Evolutionary conservation across 64 coral and sea anemone genomes (phyloP).

Genomic region (Platygyra sinensis): DNA sequence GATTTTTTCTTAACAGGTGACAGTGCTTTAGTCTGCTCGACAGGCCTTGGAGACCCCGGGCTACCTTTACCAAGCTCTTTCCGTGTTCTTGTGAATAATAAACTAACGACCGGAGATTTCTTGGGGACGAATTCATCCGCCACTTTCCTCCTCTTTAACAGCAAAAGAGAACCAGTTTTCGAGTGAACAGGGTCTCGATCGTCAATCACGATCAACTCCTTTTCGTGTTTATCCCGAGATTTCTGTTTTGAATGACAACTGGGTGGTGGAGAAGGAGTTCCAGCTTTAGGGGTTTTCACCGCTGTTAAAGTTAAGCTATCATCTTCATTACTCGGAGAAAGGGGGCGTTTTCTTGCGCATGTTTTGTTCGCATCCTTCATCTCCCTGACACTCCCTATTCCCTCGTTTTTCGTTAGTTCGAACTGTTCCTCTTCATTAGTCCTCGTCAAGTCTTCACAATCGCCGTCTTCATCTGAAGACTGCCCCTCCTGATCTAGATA

Average conservation of each 20-base stretch:
- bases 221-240: slow-evolving; percentile 18
- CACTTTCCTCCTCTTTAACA: slow-evolving; percentile 50
- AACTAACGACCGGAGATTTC: slow-evolving; percentile 75
- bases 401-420: neutral
- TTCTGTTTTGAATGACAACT: neutral
- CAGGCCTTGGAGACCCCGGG: neutral
- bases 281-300: neutral
- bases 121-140: slow-evolving; percentile 13
- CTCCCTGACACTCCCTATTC: neutral
- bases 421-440: neutral
- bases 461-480: slow-evolving; percentile 40
- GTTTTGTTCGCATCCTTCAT: neutral
- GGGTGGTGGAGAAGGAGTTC: slow-evolving; percentile 14
- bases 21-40: neutral
- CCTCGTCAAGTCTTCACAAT: neutral
- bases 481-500: slow-evolving; percentile 52
- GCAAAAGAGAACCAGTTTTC: slow-evolving; percentile 19
- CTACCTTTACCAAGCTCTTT: neutral
- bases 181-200: slow-evolving; percentile 16
- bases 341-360: neutral
- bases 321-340: neutral
- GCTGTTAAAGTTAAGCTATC: neutral
- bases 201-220: slow-evolving; percentile 61
- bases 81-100: slow-evolving; percentile 35
- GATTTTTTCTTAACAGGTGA: slow-evolving; percentile 4